phyloP scores from a whole-genome alignment of 2,888 invertebrate species.

The Miltochrista miniata region DNA sequence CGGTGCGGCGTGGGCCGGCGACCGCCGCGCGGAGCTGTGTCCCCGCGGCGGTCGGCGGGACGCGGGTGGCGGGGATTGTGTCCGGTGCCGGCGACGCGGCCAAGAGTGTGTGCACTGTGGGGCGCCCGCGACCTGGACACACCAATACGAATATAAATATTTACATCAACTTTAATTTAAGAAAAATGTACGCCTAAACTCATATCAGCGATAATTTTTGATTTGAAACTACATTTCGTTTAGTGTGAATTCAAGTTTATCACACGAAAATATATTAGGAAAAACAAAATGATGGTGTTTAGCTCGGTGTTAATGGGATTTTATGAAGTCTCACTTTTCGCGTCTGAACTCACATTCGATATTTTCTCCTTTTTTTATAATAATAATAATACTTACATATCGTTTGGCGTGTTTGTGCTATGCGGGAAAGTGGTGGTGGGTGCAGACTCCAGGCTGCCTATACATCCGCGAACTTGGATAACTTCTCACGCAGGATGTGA shows the following conservation, averaged over 20 bases:
- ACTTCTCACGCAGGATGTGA: constrained; percentile 93
- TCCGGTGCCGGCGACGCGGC: constrained; percentile 36
- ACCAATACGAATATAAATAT: too few relatives aligned
- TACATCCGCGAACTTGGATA: constrained; percentile 94
- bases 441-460: constrained; percentile 65
- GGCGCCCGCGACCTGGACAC: constrained; percentile 56
- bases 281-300: too few relatives aligned
- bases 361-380: not conserved
- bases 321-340: too few relatives aligned
- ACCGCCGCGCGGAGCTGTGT: constrained; percentile 30
- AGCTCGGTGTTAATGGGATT: too few relatives aligned
- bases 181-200: too few relatives aligned
- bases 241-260: too few relatives aligned
- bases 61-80: constrained; percentile 15
- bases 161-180: too few relatives aligned
- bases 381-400: constrained; percentile 53
- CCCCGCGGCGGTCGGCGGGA: constrained; percentile 20
- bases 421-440: constrained; percentile 48
- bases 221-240: too few relatives aligned
- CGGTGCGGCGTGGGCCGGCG: constrained; percentile 33
- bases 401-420: constrained; percentile 74
- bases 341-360: too few relatives aligned
- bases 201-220: too few relatives aligned
- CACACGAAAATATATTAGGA: too few relatives aligned
- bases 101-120: constrained; percentile 22